Conservation (phyloP, 2,113 vertebrate species). For the Oplegnathus fasciatus region DNA sequence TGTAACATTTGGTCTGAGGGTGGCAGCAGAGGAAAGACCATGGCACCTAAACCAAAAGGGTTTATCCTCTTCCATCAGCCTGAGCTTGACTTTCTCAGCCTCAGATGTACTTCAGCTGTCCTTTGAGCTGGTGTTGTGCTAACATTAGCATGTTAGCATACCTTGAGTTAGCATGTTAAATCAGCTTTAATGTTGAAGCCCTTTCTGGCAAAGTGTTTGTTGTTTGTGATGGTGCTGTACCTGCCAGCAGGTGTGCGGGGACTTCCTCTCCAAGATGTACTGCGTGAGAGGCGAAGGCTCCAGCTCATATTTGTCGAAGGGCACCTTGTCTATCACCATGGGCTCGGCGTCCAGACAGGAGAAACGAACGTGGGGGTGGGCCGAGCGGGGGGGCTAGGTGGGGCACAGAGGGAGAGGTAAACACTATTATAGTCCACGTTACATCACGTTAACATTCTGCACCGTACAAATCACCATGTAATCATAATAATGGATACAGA, state of each 20-base stretch:
- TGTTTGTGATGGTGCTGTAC: conserved; percentile 76
- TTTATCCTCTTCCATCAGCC: background rate
- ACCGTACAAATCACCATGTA: background rate
- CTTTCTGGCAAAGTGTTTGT: background rate
- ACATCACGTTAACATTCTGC: background rate
- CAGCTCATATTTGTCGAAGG: conserved; percentile 98
- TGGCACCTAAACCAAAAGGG: background rate
- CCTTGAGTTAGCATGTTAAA: background rate
- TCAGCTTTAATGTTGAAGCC: background rate
- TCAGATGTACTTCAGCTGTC: background rate
- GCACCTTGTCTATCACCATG: conserved; percentile 99
- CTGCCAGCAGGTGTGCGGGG: conserved; percentile 99
- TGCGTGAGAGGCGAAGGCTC: conserved; percentile 98
- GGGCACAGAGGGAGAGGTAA: background rate
- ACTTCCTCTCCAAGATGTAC: conserved; percentile 97
- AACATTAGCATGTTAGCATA: background rate
- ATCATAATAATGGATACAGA: background rate
- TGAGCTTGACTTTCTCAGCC: background rate
- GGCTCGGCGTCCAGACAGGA: conserved; percentile 96
- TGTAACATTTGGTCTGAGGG: background rate
- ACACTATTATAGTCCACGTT: background rate
- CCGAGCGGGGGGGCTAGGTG: conserved; percentile 92
- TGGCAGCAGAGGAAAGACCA: conserved; percentile 3
- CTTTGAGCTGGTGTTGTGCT: background rate
- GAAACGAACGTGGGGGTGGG: conserved; percentile 95